Percentiles rank a stretch among this genome's conserved stretches.
Evolutionary conservation across 2,888 invertebrate species (phyloP).

Genomic region (Nasonovia ribisnigri): DNA sequence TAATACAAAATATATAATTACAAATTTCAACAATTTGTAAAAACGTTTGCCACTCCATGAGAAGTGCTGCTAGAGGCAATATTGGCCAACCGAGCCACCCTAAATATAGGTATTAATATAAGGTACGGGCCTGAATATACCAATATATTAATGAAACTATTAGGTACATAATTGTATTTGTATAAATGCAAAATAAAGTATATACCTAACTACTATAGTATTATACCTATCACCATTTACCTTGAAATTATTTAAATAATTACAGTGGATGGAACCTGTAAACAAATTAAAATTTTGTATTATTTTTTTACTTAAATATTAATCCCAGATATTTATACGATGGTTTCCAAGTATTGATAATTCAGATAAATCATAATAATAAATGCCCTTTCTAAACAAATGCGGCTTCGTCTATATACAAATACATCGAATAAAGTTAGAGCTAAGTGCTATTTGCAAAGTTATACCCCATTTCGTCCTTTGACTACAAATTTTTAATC

Average conservation of each 20-base stretch:
- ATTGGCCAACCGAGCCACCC: background rate
- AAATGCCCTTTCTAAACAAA: background rate
- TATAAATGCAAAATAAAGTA: background rate
- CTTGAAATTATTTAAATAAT: background rate
- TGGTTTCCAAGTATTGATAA: background rate
- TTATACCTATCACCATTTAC: background rate
- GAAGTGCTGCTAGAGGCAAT: background rate
- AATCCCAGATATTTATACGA: background rate
- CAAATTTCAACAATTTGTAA: background rate
- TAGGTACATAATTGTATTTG: background rate
- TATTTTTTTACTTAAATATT: background rate
- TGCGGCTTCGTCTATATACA: background rate
- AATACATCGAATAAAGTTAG: background rate
- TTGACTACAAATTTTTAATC: background rate
- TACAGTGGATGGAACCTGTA: background rate
- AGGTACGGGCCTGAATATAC: background rate
- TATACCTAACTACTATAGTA: background rate
- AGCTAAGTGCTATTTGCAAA: background rate
- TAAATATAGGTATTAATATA: background rate
- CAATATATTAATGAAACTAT: background rate
- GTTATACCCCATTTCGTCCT: background rate
- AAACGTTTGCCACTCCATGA: background rate
- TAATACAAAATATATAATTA: background rate
- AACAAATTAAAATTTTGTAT: background rate
- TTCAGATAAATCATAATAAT: background rate